These are phyloP conservation scores for Cassiopea xamachana DNA, from an alignment of 30 jellyfish, hydroid and myxozoan species.

Conservation along the genomic window DNA sequence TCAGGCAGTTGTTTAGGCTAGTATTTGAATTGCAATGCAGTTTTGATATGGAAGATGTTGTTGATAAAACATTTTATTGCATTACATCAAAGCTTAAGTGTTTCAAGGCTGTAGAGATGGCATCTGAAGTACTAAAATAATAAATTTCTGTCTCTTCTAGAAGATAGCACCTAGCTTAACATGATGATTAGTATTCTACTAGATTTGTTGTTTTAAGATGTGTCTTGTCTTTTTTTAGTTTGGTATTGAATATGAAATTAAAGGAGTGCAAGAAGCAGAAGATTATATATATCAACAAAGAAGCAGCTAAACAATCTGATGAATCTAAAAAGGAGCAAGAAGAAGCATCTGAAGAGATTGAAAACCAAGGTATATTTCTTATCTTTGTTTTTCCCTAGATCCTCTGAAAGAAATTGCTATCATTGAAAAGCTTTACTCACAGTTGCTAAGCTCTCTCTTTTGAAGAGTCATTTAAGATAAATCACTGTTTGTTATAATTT, in stretches of 20 bases:
- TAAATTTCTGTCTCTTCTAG: too few relatives aligned
- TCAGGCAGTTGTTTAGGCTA: too few relatives aligned
- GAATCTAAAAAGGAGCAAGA: not conserved
- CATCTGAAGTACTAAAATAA: too few relatives aligned
- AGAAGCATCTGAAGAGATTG: not conserved
- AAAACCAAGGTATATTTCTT: not conserved
- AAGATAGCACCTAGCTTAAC: too few relatives aligned
- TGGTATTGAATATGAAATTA: not conserved
- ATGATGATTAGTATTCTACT: not conserved
- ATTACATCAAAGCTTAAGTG: too few relatives aligned
- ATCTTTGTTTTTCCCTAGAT: not conserved
- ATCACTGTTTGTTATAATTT: too few relatives aligned
- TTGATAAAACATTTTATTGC: too few relatives aligned
- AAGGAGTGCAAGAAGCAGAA: not conserved
- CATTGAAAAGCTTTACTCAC: not conserved
- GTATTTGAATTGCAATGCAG: too few relatives aligned
- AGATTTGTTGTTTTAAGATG: not conserved
- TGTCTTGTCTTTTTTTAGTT: not conserved
- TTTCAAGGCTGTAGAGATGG: too few relatives aligned
- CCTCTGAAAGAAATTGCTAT: not conserved
- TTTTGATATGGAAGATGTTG: too few relatives aligned
- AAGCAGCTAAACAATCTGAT: not conserved
- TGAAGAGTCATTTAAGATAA: too few relatives aligned
- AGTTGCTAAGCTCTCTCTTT: too few relatives aligned
- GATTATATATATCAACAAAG: not conserved